Conservation (phyloP, 2,113 vertebrate species). For the Onychostoma macrolepis region DNA sequence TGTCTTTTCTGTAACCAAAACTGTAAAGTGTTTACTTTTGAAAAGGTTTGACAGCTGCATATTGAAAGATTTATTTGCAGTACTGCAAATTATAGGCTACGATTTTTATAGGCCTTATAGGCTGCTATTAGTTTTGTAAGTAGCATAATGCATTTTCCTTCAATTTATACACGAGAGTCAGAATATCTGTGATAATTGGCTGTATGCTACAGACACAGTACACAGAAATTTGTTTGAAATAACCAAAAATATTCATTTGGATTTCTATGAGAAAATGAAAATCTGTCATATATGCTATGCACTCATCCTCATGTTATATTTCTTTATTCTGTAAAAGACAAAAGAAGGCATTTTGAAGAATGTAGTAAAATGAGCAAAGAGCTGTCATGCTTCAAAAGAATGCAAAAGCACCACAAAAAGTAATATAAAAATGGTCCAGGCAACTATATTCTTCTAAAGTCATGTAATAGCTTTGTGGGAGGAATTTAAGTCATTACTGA, state of each 20-base stretch:
- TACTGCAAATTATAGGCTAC: slow-evolving; percentile 7
- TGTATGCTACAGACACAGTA: not conserved
- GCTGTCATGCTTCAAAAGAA: not conserved
- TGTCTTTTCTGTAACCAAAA: not conserved
- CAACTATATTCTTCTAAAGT: not conserved
- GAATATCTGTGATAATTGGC: not conserved
- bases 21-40: not conserved
- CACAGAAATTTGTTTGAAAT: not conserved
- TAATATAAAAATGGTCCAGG: not conserved
- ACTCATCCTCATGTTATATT: not conserved
- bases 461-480: not conserved
- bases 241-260: not conserved
- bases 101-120: not conserved
- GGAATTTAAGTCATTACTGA: not conserved
- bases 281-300: not conserved
- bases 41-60: not conserved
- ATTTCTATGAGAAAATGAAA: not conserved
- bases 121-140: not conserved
- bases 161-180: not conserved
- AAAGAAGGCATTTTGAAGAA: not conserved
- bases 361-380: not conserved
- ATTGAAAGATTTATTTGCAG: not conserved
- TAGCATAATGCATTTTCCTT: not conserved
- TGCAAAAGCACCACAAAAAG: not conserved
- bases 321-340: not conserved